phyloP scores from a whole-genome alignment of 2,113 vertebrate genomes.

The Saiga tatarica region DNA sequence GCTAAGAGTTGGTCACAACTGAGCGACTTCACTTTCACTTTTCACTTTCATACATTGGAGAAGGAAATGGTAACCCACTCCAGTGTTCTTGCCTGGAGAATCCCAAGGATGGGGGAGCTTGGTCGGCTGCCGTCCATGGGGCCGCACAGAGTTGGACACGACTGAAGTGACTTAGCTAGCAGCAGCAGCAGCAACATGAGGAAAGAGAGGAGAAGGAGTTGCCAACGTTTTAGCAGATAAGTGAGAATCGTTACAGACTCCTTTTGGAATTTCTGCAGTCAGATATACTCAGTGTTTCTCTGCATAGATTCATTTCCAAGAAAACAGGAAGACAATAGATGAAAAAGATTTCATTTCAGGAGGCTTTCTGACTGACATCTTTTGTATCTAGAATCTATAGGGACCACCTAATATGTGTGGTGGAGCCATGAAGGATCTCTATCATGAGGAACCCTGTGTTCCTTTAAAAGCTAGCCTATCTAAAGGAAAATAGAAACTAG shows the following conservation, averaged over 20 bases:
- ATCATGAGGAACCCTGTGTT: background rate
- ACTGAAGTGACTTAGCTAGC: too few species aligned
- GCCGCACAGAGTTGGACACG: fast-evolving
- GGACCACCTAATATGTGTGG: background rate
- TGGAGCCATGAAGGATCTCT: background rate
- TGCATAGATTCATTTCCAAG: background rate
- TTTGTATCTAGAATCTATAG: background rate
- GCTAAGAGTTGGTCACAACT: fast-evolving
- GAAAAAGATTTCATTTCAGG: background rate
- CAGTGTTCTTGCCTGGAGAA: too few species aligned
- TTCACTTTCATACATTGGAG: too few species aligned
- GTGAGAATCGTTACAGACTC: background rate
- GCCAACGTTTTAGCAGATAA: background rate
- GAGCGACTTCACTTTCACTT: too few species aligned
- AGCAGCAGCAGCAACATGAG: too few species aligned
- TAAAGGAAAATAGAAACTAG: background rate
- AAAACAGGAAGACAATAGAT: background rate
- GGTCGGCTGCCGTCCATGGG: too few species aligned
- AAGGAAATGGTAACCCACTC: too few species aligned
- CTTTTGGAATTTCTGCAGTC: background rate
- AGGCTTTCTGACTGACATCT: background rate
- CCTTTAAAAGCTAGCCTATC: background rate
- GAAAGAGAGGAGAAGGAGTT: background rate
- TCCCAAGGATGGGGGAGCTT: too few species aligned
- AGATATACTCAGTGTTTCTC: background rate